phyloP scores from a whole-genome alignment of 2,113 vertebrate genomes.

The Trogon surrucura region DNA sequence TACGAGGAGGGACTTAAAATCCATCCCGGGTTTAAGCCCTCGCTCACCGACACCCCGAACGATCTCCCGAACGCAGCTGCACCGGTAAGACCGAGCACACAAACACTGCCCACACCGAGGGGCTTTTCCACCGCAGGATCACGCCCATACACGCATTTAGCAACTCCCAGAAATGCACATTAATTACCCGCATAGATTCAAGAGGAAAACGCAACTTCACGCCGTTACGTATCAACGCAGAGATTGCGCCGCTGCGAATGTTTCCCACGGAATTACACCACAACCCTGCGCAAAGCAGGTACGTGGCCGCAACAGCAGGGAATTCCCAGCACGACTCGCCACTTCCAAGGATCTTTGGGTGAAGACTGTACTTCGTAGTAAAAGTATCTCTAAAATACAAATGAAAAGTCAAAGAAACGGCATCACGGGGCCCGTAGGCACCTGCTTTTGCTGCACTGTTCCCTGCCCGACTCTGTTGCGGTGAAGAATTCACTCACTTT shows the following conservation, averaged over 20 bases:
- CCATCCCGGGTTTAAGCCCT: neutral
- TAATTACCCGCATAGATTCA: neutral
- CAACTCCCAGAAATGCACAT: neutral
- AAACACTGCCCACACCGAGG: neutral
- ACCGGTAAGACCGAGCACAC: neutral
- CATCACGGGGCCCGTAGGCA: neutral
- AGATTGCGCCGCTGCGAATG: neutral
- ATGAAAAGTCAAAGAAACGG: neutral
- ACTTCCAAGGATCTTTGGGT: conserved; percentile 11
- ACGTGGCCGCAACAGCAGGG: neutral
- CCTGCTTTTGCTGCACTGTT: neutral
- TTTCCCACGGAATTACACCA: neutral
- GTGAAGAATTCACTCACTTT: neutral
- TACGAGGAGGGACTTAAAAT: neutral
- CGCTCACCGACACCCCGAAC: neutral
- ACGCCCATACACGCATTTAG: neutral
- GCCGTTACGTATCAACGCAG: neutral
- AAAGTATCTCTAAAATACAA: neutral
- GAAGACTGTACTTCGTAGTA: neutral
- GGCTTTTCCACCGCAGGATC: neutral
- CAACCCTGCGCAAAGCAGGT: neutral
- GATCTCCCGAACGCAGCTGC: neutral
- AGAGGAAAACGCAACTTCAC: neutral
- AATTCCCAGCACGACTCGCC: neutral
- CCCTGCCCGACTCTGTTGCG: neutral